Evolutionary conservation across 2,797 vertebrate species (phyloP).

Genomic region (Rhinichthys osculus): DNA sequence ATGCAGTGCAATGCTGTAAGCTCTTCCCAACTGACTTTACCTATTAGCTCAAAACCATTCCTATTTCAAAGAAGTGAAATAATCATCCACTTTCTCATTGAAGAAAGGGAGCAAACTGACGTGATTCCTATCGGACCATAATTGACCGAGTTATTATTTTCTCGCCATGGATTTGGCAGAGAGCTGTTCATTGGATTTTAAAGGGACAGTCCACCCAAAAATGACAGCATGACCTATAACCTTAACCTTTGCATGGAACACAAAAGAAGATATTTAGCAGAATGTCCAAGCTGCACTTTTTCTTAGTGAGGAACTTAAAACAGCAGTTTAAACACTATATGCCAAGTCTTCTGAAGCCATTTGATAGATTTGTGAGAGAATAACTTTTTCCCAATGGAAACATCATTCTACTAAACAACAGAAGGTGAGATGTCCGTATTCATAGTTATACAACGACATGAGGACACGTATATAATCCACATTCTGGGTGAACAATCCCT

Average conservation of each 20-base stretch:
- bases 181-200: slow-evolving; percentile 45
- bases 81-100: slow-evolving; percentile 68
- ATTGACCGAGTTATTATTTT: slow-evolving; percentile 67
- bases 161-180: slow-evolving; percentile 55
- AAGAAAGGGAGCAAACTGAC: slow-evolving; percentile 65
- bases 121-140: slow-evolving; percentile 59
- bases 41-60: slow-evolving; percentile 61
- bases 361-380: background rate
- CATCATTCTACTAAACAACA: background rate
- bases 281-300: background rate
- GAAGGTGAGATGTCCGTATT: background rate
- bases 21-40: slow-evolving; percentile 5
- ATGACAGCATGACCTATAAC: background rate
- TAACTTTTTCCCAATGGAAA: background rate
- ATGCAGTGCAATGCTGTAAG: background rate
- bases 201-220: slow-evolving; percentile 35
- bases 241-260: background rate
- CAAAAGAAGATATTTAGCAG: background rate
- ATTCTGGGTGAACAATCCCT: too few species aligned
- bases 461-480: too few species aligned
- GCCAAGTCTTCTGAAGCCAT: background rate
- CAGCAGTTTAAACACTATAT: too few species aligned
- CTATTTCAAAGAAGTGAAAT: slow-evolving; percentile 63
- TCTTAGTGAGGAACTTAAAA: background rate
- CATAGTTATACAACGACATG: too few species aligned